Percentiles rank a stretch among this genome's conserved stretches.
phyloP scores from a whole-genome alignment of 2,113 vertebrate genomes.

The Megaceryle torquata region DNA sequence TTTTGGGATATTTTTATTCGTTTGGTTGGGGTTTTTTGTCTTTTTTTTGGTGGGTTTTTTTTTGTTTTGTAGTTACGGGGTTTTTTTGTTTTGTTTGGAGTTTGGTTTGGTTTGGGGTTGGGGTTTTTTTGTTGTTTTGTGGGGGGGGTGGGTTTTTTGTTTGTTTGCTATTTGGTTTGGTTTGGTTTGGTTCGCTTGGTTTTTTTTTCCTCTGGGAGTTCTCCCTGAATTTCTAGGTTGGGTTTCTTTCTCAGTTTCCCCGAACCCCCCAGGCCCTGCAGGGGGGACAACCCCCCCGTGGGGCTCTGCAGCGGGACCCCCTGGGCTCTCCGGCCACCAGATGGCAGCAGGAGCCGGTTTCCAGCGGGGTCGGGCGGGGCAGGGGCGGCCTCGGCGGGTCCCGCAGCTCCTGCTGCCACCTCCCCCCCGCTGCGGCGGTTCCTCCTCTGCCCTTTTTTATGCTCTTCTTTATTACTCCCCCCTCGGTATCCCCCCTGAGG shows the following conservation, averaged over 20 bases:
- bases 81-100: too few species aligned
- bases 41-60: too few species aligned
- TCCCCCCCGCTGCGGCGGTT: too few species aligned
- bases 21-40: too few species aligned
- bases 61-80: too few species aligned
- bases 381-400: background rate
- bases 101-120: too few species aligned
- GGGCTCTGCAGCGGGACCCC: background rate
- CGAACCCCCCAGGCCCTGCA: background rate
- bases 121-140: background rate
- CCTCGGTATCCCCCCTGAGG: too few species aligned
- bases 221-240: background rate
- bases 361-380: background rate
- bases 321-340: background rate
- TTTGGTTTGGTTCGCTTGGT: too few species aligned
- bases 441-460: background rate
- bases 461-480: background rate
- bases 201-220: too few species aligned
- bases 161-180: too few species aligned
- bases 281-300: background rate
- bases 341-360: background rate
- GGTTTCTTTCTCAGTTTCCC: background rate
- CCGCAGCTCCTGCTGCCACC: background rate
- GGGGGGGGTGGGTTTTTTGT: too few species aligned
- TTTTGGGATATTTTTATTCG: background rate